Conservation (phyloP, 2,888 invertebrate genomes). For the Rhynchonema sp. region DNA sequence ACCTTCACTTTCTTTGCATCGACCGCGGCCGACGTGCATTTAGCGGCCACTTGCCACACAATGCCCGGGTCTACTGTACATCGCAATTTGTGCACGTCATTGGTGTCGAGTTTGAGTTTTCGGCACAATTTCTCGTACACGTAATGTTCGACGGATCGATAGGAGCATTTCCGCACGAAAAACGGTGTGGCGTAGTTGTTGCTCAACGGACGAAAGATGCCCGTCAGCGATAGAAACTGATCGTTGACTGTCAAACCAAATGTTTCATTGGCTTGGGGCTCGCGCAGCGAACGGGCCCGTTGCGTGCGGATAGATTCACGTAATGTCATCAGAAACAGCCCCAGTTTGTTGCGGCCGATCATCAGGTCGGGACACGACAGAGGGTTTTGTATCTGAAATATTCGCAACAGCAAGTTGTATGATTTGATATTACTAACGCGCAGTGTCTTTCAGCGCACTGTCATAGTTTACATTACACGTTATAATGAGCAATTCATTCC, state of each 20-base stretch:
- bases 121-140: slow-evolving; percentile 1
- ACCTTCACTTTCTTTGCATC: too few relatives aligned
- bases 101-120: neutral
- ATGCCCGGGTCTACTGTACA: slow-evolving; percentile 17
- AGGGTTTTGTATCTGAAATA: neutral
- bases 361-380: neutral
- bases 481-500: too few relatives aligned
- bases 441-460: too few relatives aligned
- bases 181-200: slow-evolving; percentile 4
- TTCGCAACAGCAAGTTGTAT: too few relatives aligned
- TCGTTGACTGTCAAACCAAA: neutral
- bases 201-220: slow-evolving; percentile 1
- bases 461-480: too few relatives aligned
- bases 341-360: slow-evolving; percentile 2
- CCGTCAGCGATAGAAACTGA: slow-evolving; percentile 1
- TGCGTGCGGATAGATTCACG: neutral
- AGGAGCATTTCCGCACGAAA: neutral
- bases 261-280: too few relatives aligned
- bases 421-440: too few relatives aligned
- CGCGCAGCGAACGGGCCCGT: neutral
- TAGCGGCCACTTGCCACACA: slow-evolving; percentile 14
- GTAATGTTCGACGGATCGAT: slow-evolving; percentile 7
- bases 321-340: neutral
- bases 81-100: neutral
- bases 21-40: neutral